phyloP scores from a whole-genome alignment of 1,140 invertebrate genomes.

The Plectrocnemia conspersa region DNA sequence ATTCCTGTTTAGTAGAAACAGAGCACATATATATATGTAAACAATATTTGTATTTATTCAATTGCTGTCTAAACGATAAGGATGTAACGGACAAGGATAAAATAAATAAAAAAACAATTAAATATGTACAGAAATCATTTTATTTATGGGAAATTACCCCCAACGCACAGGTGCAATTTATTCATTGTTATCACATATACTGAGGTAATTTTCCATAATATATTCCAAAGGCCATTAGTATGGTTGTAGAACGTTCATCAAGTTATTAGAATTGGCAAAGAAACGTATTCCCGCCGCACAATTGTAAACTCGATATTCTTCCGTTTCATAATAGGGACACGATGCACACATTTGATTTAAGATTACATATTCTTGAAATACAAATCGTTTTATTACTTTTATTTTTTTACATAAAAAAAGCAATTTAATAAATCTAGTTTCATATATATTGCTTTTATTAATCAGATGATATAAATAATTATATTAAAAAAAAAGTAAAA shows the following conservation, averaged over 20 bases:
- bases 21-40: not conserved
- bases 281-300: not conserved
- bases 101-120: slow-evolving; percentile 47
- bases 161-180: slow-evolving; percentile 41
- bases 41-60: too few species aligned
- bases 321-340: slow-evolving; percentile 31
- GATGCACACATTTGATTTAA: slow-evolving; percentile 35
- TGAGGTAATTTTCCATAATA: slow-evolving; percentile 40
- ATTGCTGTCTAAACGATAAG: too few species aligned
- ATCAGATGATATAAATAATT: slow-evolving; percentile 31
- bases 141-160: slow-evolving; percentile 49
- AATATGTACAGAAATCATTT: slow-evolving; percentile 54
- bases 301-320: slow-evolving; percentile 17
- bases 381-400: slow-evolving; percentile 33
- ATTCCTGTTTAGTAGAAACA: too few species aligned
- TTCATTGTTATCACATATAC: slow-evolving; percentile 38
- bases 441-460: slow-evolving; percentile 36
- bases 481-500: slow-evolving; percentile 23
- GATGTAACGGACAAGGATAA: slow-evolving; percentile 5
- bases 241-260: slow-evolving; percentile 15
- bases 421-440: slow-evolving; percentile 35
- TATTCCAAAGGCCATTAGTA: slow-evolving; percentile 37
- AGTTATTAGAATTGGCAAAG: slow-evolving; percentile 11
- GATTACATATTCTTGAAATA: slow-evolving; percentile 36
- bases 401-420: slow-evolving; percentile 33